These are phyloP conservation scores for Cosmia pyralina DNA, from an alignment of 2,888 invertebrate genomes.

Conservation along the genomic window DNA sequence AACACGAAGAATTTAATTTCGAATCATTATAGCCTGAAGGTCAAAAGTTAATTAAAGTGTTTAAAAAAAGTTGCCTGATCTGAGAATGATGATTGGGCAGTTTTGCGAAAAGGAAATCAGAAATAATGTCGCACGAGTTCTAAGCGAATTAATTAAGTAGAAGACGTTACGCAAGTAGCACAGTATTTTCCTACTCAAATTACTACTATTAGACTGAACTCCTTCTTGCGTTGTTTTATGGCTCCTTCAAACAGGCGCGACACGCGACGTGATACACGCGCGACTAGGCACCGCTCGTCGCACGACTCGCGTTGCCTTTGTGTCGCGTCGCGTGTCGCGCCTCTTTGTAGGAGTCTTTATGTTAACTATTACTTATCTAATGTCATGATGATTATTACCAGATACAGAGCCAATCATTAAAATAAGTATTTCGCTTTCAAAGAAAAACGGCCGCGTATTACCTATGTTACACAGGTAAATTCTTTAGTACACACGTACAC, in stretches of 20 bases:
- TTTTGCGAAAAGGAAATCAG: background rate
- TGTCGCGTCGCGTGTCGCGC: too few relatives aligned
- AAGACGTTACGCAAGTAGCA: too few relatives aligned
- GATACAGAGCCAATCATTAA: background rate
- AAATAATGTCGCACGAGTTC: background rate
- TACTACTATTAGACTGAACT: slow-evolving; percentile 21
- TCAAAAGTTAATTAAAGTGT: background rate
- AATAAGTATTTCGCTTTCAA: background rate
- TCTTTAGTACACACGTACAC: too few relatives aligned
- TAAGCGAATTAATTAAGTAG: too few relatives aligned
- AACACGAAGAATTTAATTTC: background rate
- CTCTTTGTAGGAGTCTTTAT: too few relatives aligned
- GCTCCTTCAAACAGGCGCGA: too few relatives aligned
- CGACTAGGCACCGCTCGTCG: too few relatives aligned
- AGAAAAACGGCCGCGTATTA: background rate
- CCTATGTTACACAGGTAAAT: background rate
- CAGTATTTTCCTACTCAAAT: too few relatives aligned
- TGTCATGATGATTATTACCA: background rate
- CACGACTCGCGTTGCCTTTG: too few relatives aligned
- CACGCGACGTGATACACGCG: too few relatives aligned
- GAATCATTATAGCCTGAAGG: background rate
- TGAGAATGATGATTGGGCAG: background rate
- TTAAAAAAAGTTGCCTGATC: background rate
- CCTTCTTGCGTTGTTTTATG: slow-evolving; percentile 13
- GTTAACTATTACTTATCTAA: too few relatives aligned